Evolutionary conservation across 2,797 vertebrate species (phyloP).

Genomic region (Poeciliopsis paucimaculata): DNA sequence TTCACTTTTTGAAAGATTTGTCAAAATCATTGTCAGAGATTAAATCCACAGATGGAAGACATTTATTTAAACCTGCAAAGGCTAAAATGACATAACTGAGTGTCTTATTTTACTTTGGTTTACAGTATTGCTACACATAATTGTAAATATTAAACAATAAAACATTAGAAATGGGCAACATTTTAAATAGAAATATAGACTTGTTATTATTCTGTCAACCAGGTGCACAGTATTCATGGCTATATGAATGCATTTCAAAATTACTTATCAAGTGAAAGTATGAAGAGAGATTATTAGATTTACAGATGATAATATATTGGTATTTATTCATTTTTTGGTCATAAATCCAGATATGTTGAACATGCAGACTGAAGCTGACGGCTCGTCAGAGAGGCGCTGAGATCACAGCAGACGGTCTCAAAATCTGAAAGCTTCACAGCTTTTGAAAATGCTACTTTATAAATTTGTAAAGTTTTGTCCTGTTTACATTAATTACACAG

Average conservation of each 20-base stretch:
- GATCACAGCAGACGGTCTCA: neutral
- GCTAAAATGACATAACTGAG: neutral
- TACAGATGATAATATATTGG: neutral
- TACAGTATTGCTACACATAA: neutral
- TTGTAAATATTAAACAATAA: neutral
- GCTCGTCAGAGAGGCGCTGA: neutral
- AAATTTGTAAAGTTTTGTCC: neutral
- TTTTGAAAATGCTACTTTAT: neutral
- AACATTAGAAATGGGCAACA: neutral
- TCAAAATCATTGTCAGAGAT: neutral
- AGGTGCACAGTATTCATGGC: too few species aligned
- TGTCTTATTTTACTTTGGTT: conserved; percentile 4
- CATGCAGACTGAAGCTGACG: neutral
- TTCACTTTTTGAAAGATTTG: neutral
- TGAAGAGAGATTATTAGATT: neutral
- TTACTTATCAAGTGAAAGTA: neutral
- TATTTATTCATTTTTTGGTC: neutral
- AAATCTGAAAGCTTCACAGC: neutral
- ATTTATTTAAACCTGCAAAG: neutral
- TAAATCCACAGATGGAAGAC: neutral
- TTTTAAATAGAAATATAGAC: neutral
- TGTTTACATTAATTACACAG: neutral
- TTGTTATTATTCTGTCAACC: neutral
- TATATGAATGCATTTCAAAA: neutral
- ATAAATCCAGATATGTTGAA: neutral